A percentile compares a stretch with the other conserved stretches of the same genome.
Conservation (phyloP, 1,140 invertebrate species). For the Amyelois transitella region DNA sequence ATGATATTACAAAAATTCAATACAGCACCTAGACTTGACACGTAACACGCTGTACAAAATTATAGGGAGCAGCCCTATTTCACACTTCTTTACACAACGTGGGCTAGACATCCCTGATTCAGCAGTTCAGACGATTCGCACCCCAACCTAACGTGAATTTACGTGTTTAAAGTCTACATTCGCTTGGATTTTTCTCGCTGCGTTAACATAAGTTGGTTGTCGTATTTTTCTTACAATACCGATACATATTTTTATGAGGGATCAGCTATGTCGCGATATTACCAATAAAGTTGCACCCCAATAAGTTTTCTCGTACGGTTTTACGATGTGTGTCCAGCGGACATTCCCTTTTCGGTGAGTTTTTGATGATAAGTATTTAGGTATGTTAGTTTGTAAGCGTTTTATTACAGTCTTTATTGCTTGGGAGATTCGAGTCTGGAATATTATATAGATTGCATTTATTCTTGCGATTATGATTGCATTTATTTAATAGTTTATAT, state of each 20-base stretch:
- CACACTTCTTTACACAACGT: slow-evolving; percentile 22
- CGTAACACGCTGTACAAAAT: slow-evolving; percentile 23
- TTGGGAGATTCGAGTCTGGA: neutral
- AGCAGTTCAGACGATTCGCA: slow-evolving; percentile 29
- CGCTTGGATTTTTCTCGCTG: slow-evolving; percentile 18
- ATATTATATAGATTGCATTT: neutral
- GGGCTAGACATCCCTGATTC: slow-evolving; percentile 29
- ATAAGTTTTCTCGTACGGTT: slow-evolving; percentile 58
- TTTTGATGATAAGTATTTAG: slow-evolving; percentile 2
- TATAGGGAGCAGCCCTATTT: slow-evolving; percentile 31
- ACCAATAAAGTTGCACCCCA: slow-evolving; percentile 59
- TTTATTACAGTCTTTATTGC: neutral
- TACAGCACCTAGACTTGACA: neutral
- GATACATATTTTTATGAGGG: slow-evolving; percentile 65
- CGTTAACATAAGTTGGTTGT: slow-evolving; percentile 34
- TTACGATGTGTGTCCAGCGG: slow-evolving; percentile 42
- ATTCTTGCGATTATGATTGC: too few species aligned
- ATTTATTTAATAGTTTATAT: too few species aligned
- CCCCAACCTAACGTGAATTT: slow-evolving; percentile 22
- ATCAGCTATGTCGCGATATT: slow-evolving; percentile 55
- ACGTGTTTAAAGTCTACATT: slow-evolving; percentile 29
- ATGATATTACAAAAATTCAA: neutral
- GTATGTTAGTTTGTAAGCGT: neutral
- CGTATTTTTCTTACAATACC: slow-evolving; percentile 50
- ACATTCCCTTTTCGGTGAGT: slow-evolving; percentile 9